phyloP scores from a whole-genome alignment of 2,797 vertebrate species.

The Hephaestus fuliginosus region DNA sequence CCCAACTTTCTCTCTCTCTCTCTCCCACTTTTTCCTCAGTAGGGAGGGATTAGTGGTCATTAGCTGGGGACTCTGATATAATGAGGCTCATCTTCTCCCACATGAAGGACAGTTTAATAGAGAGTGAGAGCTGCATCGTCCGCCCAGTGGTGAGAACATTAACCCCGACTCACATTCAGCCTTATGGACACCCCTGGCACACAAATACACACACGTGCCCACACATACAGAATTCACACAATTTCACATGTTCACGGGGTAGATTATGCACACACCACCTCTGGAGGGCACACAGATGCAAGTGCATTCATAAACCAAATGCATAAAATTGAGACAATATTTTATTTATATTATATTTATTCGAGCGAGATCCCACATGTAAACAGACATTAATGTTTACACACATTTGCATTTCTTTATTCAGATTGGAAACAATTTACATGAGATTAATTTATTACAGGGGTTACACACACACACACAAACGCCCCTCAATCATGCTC shows the following conservation, averaged over 20 bases:
- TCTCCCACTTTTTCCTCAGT: slow-evolving; percentile 53
- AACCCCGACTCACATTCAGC: slow-evolving; percentile 58
- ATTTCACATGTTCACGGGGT: slow-evolving; percentile 1
- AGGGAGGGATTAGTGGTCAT: slow-evolving; percentile 73
- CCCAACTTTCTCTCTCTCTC: slow-evolving; percentile 39
- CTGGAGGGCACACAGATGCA: slow-evolving; percentile 17
- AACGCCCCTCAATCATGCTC: slow-evolving; percentile 19
- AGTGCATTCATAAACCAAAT: slow-evolving; percentile 17
- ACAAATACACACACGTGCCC: slow-evolving; percentile 12
- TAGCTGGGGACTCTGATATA: slow-evolving; percentile 74
- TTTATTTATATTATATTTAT: neutral
- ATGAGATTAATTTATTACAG: slow-evolving; percentile 31
- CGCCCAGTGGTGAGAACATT: slow-evolving; percentile 67
- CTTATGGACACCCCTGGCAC: slow-evolving; percentile 28
- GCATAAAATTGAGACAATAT: slow-evolving; percentile 24
- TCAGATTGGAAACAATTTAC: slow-evolving; percentile 25
- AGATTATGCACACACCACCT: slow-evolving; percentile 34
- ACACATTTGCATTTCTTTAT: slow-evolving; percentile 7
- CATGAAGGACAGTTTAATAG: slow-evolving; percentile 77
- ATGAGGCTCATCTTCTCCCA: slow-evolving; percentile 77
- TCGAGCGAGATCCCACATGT: slow-evolving; percentile 1
- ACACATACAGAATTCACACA: neutral
- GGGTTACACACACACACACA: slow-evolving; percentile 18
- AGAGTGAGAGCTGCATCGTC: slow-evolving; percentile 59
- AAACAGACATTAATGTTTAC: slow-evolving; percentile 8